A percentile compares a stretch with the other conserved stretches of the same genome.
phyloP scores from a whole-genome alignment of 2,113 vertebrate genomes.

The Coturnix japonica region DNA sequence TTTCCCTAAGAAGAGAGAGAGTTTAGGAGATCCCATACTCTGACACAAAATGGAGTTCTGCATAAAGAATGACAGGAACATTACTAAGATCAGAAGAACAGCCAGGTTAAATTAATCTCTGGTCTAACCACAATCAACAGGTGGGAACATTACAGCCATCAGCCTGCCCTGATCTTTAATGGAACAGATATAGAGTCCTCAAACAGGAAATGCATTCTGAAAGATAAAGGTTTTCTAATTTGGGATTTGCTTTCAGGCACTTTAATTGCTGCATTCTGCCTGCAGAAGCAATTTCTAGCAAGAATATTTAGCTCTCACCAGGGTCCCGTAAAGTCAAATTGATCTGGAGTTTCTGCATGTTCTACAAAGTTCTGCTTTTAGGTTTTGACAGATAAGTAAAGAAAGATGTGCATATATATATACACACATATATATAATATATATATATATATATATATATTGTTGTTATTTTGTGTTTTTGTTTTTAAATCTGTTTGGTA shows the following conservation, averaged over 20 bases:
- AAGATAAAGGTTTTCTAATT: not conserved
- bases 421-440: too few relatives aligned
- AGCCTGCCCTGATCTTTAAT: not conserved
- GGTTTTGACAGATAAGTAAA: not conserved
- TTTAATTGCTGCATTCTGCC: not conserved
- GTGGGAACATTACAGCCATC: not conserved
- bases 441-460: too few relatives aligned
- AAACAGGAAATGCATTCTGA: not conserved
- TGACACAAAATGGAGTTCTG: not conserved
- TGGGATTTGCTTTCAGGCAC: not conserved
- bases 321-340: not conserved
- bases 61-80: not conserved
- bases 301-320: not conserved
- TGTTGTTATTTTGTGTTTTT: not conserved
- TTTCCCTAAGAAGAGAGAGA: not conserved
- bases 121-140: not conserved
- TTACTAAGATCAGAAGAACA: not conserved
- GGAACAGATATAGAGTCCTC: not conserved
- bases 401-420: not conserved
- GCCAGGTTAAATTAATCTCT: not conserved
- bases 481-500: not conserved
- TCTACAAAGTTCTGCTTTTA: not conserved
- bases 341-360: not conserved
- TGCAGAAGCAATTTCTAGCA: not conserved
- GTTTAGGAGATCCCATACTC: not conserved